Evolutionary conservation across 2,113 vertebrate species (phyloP).

Genomic region (Vulpes lagopus): DNA sequence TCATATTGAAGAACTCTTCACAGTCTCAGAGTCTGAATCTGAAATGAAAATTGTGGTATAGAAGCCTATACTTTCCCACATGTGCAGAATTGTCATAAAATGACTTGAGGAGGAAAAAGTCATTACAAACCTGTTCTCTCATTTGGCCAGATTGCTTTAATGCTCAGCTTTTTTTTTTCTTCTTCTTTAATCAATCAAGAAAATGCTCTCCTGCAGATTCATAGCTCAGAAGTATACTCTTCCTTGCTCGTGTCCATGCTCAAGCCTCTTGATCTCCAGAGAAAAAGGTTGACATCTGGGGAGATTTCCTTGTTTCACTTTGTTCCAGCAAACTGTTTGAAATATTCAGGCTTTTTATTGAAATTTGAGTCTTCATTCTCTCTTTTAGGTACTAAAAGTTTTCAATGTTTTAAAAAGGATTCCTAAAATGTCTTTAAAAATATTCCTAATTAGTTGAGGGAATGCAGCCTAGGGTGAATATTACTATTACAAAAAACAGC

Average conservation of each 20-base stretch:
- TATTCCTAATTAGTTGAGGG: constrained; percentile 57
- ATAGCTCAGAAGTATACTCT: constrained; percentile 50
- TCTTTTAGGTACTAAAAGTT: constrained; percentile 58
- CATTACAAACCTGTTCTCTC: constrained; percentile 69
- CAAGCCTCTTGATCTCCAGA: constrained; percentile 64
- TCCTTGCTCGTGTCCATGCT: constrained; percentile 55
- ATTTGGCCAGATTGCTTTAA: constrained; percentile 77
- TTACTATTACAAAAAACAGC: constrained; percentile 36
- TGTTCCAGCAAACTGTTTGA: constrained; percentile 71
- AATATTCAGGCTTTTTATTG: constrained; percentile 63
- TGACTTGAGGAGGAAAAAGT: constrained; percentile 53
- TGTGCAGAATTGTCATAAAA: constrained; percentile 34
- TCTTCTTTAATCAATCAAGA: constrained; percentile 76
- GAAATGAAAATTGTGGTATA: constrained; percentile 51
- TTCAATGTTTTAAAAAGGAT: not conserved
- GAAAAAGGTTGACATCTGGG: constrained; percentile 70
- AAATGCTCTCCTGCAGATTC: constrained; percentile 72
- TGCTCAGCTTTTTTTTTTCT: constrained; percentile 64
- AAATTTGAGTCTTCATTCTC: constrained; percentile 55
- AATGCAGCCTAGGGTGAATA: not conserved
- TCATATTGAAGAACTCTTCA: constrained; percentile 44
- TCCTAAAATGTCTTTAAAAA: constrained; percentile 23
- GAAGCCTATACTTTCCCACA: constrained; percentile 31
- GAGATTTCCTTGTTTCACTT: constrained; percentile 73
- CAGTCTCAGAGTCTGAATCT: constrained; percentile 49